These are phyloP conservation scores for Anguilla rostrata DNA, from an alignment of 2,113 vertebrate species.

Conservation along the genomic window DNA sequence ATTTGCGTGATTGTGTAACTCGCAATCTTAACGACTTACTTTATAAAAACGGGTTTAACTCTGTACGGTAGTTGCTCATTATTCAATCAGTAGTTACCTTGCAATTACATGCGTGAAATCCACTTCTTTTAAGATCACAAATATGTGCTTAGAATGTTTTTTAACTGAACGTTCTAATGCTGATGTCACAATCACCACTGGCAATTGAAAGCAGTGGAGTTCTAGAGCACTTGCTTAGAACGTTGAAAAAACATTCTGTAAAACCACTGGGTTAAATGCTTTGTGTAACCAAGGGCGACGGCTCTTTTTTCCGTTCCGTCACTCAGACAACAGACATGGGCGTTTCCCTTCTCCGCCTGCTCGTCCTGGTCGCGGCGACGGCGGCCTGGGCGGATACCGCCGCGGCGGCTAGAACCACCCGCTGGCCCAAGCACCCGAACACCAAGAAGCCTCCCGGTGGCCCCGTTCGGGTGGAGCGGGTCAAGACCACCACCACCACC, in stretches of 20 bases:
- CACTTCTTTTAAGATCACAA: background rate
- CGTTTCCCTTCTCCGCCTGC: constrained; percentile 49
- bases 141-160: background rate
- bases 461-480: constrained; percentile 28
- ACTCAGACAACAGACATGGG: constrained; percentile 57
- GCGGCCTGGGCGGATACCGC: constrained; percentile 38
- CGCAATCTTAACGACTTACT: background rate
- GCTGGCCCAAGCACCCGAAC: constrained; percentile 64
- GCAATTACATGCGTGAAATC: background rate
- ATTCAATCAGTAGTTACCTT: background rate
- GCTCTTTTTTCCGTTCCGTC: background rate
- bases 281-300: background rate
- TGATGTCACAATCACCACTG: too few species aligned
- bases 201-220: too few species aligned
- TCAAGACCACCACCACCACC: constrained; percentile 42
- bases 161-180: too few species aligned
- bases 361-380: constrained; percentile 49
- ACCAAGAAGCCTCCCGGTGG: constrained; percentile 59
- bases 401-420: constrained; percentile 70
- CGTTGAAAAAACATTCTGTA: background rate
- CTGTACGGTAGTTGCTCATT: background rate
- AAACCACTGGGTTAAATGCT: background rate
- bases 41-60: background rate
- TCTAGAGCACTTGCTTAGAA: too few species aligned
- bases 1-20: background rate